phyloP scores from a whole-genome alignment of 2,888 invertebrate species.

The Tetranychus piercei region DNA sequence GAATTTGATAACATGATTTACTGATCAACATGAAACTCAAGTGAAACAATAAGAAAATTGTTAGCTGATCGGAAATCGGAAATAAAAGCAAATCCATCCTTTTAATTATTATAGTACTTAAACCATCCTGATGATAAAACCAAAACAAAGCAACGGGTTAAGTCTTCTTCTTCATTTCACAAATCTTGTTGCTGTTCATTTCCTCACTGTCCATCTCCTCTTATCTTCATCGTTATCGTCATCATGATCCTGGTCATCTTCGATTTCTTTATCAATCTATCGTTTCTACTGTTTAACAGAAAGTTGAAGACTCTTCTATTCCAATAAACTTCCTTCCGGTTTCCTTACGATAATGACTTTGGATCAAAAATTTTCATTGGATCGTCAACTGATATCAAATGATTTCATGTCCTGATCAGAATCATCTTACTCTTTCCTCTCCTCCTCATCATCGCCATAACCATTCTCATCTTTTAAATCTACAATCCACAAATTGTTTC shows the following conservation, averaged over 20 bases:
- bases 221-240: background rate
- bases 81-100: background rate
- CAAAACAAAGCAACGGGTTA: no score
- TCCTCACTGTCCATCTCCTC: background rate
- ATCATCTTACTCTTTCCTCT: background rate
- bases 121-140: background rate
- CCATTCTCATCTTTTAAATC: no score
- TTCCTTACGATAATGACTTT: slow-evolving; percentile 1
- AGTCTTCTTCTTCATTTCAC: background rate
- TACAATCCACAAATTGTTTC: no score
- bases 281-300: background rate
- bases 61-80: background rate
- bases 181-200: background rate
- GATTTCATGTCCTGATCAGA: background rate
- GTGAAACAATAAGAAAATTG: background rate
- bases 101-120: background rate
- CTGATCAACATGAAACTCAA: background rate
- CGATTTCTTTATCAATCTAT: background rate
- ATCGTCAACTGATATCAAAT: background rate
- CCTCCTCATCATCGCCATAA: background rate
- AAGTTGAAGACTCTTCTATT: background rate
- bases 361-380: background rate
- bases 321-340: background rate
- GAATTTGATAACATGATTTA: background rate
- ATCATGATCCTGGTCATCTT: background rate